These are phyloP conservation scores for Dipodomys ordii DNA, from an alignment of 2,113 vertebrate genomes.

Conservation along the genomic window DNA sequence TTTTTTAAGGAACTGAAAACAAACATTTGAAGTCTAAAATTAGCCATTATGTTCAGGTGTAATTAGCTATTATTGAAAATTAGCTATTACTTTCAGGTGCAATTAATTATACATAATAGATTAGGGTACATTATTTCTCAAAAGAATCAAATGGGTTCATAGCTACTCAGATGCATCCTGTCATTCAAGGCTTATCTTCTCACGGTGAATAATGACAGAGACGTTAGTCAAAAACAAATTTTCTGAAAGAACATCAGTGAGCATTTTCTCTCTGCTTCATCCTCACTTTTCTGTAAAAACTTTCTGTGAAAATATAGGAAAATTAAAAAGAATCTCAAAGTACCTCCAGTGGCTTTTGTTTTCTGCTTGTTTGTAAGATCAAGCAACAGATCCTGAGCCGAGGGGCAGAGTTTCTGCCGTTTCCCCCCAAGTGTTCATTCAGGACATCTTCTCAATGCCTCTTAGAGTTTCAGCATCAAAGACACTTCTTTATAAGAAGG, in stretches of 20 bases:
- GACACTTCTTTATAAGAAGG: not conserved
- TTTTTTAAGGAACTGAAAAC: constrained; percentile 43
- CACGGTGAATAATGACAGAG: not conserved
- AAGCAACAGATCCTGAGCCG: not conserved
- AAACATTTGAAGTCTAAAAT: constrained; percentile 66
- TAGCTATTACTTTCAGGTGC: constrained; percentile 13
- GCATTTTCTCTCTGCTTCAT: not conserved
- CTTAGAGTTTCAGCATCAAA: not conserved
- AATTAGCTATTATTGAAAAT: constrained; percentile 6
- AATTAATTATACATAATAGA: not conserved
- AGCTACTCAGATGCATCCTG: not conserved
- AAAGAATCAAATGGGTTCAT: not conserved
- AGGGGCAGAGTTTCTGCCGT: not conserved
- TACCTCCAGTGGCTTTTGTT: not conserved
- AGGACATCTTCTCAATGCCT: not conserved
- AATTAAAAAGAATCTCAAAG: not conserved
- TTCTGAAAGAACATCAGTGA: not conserved
- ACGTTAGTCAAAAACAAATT: constrained; percentile 23
- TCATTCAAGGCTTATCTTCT: not conserved
- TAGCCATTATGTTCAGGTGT: constrained; percentile 18
- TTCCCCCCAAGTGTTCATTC: not conserved
- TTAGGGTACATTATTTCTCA: not conserved
- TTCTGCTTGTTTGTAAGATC: not conserved
- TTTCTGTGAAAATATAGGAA: not conserved
- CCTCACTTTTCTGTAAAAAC: not conserved